Evolutionary conservation across 1,140 invertebrate genomes (phyloP), one percentile per base, ranked within the genome.

Genomic region (Drosophila seguyi): DNA sequence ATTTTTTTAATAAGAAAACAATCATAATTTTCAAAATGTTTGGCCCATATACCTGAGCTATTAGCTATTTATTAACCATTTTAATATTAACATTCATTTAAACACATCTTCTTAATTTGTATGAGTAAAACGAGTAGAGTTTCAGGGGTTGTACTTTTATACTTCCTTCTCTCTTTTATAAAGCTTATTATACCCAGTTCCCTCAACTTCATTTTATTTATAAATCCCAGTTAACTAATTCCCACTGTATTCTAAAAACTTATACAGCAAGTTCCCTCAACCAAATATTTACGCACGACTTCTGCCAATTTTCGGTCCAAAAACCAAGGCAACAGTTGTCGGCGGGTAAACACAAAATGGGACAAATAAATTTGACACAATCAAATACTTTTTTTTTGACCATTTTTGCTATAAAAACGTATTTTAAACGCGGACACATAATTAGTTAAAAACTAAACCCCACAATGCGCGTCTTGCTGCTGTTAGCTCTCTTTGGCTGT

Each of bases 391-490:
- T 27, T 38, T 47, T n/a, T n/a, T n/a, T n/a, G n/a, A n/a, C n/a
- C n/a, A n/a, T n/a, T n/a, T n/a, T n/a, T 38, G 34, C 34, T 88
- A 86, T 86, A 86, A 79, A 86, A 79, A 79, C 44, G 36, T 11
- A 47, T 53, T 34, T 48, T 38, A 27, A 6, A 22, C 4, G 44
- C 3, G 14, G 29, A 52, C 1, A 36, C 27, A 0, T 60, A 47
- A 79, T 79, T 81, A 86, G 83, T 87, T 75, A 59, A 6, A 48
- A 50, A 68, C 60, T 66, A 47, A 67, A 22, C 55, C 55, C 47
- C 34, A 80, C 59, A 38, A 90, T 87, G 84, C 84, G 85, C 48
- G 58, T 52, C 20, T 52, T 65, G 52, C 16, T 90, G 22, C 10
- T 87, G 38, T 52, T 87, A 39, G 85, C 76, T 20, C 76, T 87